phyloP scores from a whole-genome alignment of 2,113 vertebrate species.

The Dinomys branickii region DNA sequence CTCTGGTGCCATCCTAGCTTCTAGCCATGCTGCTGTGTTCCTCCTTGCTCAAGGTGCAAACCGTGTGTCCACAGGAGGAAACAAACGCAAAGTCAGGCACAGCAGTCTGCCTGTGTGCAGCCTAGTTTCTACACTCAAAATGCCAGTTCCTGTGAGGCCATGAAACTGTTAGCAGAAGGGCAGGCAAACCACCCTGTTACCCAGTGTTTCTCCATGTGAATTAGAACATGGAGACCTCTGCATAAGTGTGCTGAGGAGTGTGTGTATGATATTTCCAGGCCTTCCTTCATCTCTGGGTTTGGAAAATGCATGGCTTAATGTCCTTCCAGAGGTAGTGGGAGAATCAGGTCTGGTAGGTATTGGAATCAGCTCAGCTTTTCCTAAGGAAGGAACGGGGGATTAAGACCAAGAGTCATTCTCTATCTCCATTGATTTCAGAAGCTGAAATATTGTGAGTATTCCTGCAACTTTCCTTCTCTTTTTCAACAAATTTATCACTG shows the following conservation, averaged over 20 bases:
- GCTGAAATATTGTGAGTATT: conserved; percentile 66
- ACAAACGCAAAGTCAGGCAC: neutral
- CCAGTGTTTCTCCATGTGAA: neutral
- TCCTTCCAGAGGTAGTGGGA: neutral
- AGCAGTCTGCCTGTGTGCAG: neutral
- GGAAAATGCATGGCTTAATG: neutral
- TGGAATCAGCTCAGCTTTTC: conserved; percentile 60
- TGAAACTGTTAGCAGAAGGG: neutral
- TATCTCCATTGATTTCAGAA: conserved; percentile 67
- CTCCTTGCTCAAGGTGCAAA: neutral
- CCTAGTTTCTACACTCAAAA: neutral
- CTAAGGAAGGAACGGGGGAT: conserved; percentile 65
- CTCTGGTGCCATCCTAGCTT: neutral
- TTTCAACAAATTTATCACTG: neutral
- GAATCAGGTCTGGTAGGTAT: neutral
- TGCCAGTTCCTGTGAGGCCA: neutral
- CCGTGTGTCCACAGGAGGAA: neutral
- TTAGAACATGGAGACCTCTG: neutral
- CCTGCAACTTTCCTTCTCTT: conserved; percentile 60
- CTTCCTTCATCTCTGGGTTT: neutral
- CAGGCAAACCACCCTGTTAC: neutral
- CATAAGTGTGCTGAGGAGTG: neutral
- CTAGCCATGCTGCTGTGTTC: neutral
- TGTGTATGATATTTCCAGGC: neutral
- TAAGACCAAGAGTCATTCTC: conserved; percentile 70